phyloP scores from a whole-genome alignment of 1,140 invertebrate genomes.

The Bombus confusus region DNA sequence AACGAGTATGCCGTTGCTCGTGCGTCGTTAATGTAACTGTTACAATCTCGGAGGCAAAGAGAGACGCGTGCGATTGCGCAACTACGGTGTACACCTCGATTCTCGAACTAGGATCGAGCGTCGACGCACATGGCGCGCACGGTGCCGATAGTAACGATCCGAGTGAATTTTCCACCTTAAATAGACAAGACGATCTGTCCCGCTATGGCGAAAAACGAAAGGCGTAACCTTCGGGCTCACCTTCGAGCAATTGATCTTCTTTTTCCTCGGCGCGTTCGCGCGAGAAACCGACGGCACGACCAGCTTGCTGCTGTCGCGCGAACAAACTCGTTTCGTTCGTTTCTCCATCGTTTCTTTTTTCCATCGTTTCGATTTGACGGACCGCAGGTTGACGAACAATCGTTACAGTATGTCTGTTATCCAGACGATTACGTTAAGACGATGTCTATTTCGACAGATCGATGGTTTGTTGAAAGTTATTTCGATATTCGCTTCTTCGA shows the following conservation, averaged over 20 bases:
- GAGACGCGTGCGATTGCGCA: conserved; percentile 50
- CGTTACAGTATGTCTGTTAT: neutral
- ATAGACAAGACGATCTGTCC: conserved; percentile 67
- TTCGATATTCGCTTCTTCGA: neutral
- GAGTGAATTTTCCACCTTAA: conserved; percentile 72
- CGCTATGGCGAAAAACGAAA: conserved; percentile 70
- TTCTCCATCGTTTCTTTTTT: neutral
- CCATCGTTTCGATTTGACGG: too few relatives aligned
- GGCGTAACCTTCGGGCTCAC: conserved; percentile 66
- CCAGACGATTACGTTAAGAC: neutral
- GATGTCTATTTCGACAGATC: neutral
- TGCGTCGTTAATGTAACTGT: conserved; percentile 67
- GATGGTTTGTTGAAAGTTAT: neutral
- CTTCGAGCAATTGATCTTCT: conserved; percentile 65
- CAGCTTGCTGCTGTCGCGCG: conserved; percentile 11
- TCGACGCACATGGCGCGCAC: conserved; percentile 61
- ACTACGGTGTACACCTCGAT: conserved; percentile 23
- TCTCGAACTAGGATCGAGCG: conserved; percentile 31
- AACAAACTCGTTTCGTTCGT: conserved; percentile 43
- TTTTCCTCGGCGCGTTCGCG: conserved; percentile 45
- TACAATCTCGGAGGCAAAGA: conserved; percentile 54
- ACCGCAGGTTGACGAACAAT: neutral
- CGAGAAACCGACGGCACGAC: conserved; percentile 33
- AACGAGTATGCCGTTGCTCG: neutral
- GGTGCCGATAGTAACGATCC: conserved; percentile 60